phyloP scores from a whole-genome alignment of 1,140 invertebrate species.

The Drosophila albomicans region DNA sequence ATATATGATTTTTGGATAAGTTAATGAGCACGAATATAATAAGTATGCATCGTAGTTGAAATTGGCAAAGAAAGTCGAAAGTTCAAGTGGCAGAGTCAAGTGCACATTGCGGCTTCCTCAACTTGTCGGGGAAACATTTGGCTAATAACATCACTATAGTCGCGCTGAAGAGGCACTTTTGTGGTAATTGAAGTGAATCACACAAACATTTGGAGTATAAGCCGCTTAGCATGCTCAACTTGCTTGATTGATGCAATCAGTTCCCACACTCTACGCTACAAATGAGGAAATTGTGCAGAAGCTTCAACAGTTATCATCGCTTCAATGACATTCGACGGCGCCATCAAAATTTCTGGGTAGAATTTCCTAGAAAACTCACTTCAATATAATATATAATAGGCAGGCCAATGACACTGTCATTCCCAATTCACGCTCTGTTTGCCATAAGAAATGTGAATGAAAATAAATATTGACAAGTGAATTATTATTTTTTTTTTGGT shows the following conservation, averaged over 20 bases:
- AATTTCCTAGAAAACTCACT: not conserved
- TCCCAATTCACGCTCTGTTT: conserved; percentile 35
- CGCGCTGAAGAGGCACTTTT: not conserved
- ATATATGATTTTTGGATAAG: conserved; percentile 4
- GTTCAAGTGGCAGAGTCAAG: not conserved
- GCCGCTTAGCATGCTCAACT: conserved; percentile 22
- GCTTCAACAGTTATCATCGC: not conserved
- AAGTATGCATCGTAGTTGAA: too few species aligned
- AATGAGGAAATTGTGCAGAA: conserved; percentile 5
- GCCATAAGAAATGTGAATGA: conserved; percentile 62
- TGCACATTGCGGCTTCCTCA: not conserved
- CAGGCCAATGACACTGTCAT: conserved; percentile 20
- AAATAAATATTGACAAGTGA: conserved; percentile 80
- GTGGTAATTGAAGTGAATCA: not conserved
- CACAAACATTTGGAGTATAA: conserved; percentile 12
- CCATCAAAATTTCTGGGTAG: not conserved
- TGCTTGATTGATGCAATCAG: conserved; percentile 7
- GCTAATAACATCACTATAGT: not conserved
- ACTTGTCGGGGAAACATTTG: not conserved
- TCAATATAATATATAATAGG: not conserved
- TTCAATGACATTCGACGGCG: not conserved
- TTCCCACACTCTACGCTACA: not conserved
- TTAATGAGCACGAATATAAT: not conserved
- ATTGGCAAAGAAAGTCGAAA: not conserved
- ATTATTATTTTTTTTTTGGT: conserved; percentile 26